Evolutionary conservation across 2,888 invertebrate species (phyloP).

Genomic region (Brenthis hecate): DNA sequence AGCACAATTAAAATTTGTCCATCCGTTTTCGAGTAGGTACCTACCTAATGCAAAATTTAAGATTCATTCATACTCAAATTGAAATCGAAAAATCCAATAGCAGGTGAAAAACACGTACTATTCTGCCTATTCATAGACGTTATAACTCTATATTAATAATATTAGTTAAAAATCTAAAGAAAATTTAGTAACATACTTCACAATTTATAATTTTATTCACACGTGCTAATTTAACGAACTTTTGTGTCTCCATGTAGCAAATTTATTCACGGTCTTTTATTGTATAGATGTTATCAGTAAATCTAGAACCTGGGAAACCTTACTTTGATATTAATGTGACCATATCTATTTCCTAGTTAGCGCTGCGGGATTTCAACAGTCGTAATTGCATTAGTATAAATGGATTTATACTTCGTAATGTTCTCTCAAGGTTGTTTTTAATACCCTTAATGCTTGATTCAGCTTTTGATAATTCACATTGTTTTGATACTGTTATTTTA

Average conservation of each 20-base stretch:
- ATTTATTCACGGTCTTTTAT: constrained; percentile 9
- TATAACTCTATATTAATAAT: too few relatives aligned
- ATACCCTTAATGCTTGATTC: constrained; percentile 13
- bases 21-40: too few relatives aligned
- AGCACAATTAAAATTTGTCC: too few relatives aligned
- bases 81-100: too few relatives aligned
- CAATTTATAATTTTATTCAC: constrained; percentile 16
- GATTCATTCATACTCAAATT: too few relatives aligned
- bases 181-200: constrained; percentile 8
- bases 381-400: constrained; percentile 55
- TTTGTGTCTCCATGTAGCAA: constrained; percentile 3
- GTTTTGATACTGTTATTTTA: constrained; percentile 1
- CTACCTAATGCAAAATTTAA: too few relatives aligned
- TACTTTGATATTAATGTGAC: constrained; percentile 39
- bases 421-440: constrained; percentile 34
- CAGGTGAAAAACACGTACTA: too few relatives aligned
- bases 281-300: constrained; percentile 17
- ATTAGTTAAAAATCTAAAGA: background rate
- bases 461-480: background rate
- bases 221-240: background rate
- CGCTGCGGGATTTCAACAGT: constrained; percentile 48
- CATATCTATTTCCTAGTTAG: constrained; percentile 37
- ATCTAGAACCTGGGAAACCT: constrained; percentile 38
- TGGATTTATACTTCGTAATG: constrained; percentile 48
- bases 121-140: too few relatives aligned